These are phyloP conservation scores for Nebria salina DNA, from an alignment of 2,888 invertebrate species.

Conservation along the genomic window DNA sequence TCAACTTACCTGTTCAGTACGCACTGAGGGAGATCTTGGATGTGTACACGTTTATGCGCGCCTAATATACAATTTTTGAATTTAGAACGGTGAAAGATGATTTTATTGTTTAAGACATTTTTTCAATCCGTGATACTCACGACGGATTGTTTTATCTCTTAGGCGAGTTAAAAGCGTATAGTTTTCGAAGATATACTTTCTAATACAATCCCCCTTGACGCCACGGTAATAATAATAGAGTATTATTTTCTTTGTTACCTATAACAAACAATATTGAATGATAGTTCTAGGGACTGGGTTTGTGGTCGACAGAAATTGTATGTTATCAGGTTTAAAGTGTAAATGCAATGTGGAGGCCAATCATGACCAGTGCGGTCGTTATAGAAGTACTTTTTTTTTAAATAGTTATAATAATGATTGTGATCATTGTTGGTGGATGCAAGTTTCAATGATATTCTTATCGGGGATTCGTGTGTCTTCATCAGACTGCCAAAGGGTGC, in stretches of 20 bases:
- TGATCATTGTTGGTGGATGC: neutral
- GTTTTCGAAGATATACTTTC: neutral
- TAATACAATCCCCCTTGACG: neutral
- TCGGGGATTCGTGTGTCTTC: neutral
- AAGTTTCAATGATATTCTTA: neutral
- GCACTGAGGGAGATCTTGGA: no score
- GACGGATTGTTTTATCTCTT: no score
- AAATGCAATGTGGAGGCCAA: neutral
- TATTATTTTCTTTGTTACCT: neutral
- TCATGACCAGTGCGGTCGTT: neutral
- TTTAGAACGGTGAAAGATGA: no score
- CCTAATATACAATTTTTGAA: no score
- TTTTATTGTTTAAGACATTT: no score
- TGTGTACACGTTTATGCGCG: no score
- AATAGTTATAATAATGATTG: neutral
- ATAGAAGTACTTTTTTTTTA: neutral
- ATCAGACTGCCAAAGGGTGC: neutral
- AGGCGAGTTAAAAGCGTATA: neutral
- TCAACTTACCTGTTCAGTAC: no score
- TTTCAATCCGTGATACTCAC: no score
- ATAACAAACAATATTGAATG: constrained; percentile 1
- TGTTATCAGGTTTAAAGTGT: neutral
- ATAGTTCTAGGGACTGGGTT: neutral
- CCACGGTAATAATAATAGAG: neutral
- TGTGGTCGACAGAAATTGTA: neutral